Base-by-base conservation (phyloP, 2,888 invertebrate genomes). In the Automeris io region DNA sequence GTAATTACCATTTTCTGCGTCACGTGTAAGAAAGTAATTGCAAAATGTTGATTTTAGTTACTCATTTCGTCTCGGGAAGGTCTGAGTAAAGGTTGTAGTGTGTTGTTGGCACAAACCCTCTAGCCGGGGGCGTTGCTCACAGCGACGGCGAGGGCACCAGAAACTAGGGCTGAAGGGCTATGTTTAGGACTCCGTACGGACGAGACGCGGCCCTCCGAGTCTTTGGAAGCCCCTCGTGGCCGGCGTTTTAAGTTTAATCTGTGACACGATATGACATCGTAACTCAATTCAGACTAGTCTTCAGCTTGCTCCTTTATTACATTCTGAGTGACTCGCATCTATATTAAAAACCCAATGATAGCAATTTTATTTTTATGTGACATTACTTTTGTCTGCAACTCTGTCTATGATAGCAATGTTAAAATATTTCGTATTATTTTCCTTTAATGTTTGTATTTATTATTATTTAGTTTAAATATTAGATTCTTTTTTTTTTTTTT, bases 271-370 rank as follows among this genome's bases (percentile, higher is more conserved):
- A 0, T 18, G 4, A 3, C 11, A 63, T 68, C 70, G 75, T 78
- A 93, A 92, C 92, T 93, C 92, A 91, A 93, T 93, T 93, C 93
- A 93, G 92, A 93, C 92, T 93, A 92, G 80, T 92, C 91, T 92
- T 88, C 81, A 61, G 83, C 89, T 90, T 88, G 88, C 88, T 87
- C 80, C 45, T 31, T 24, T 51, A 25, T 41, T 33, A 39, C 45
- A 43, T 49, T 38, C 79, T 81, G 80, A 82, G 79, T 75, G 65
- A 63, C 43, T 25, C 26, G n/a, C n/a, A n/a, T n/a, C n/a, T n/a
- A n/a, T n/a, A n/a, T n/a, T n/a, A n/a, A n/a, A n/a, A n/a, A n/a
- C n/a, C n/a, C n/a, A n/a, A n/a, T 22, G 7, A 24, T 33, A 9
- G 2, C n/a, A n/a, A 13, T 2, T 29, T 7, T 29, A 29, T 3